phyloP scores from a whole-genome alignment of 92 coral and sea anemone species.

The Heteractis magnifica region DNA sequence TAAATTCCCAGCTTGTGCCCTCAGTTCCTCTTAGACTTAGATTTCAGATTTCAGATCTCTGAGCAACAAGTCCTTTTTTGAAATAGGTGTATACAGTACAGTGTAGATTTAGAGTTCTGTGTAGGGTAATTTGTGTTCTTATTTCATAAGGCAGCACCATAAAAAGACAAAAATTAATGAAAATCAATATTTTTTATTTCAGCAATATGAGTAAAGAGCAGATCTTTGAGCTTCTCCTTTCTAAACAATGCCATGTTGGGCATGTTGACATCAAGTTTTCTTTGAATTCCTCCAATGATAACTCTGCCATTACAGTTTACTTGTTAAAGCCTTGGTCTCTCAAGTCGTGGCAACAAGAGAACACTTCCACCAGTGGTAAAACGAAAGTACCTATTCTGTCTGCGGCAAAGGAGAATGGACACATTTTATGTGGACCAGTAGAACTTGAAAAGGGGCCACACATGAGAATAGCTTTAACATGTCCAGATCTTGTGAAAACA shows the following conservation, averaged over 20 bases:
- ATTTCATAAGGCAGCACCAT: no score
- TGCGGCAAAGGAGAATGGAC: slow-evolving; percentile 62
- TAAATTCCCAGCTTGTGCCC: no score
- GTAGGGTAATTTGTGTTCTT: no score
- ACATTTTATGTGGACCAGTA: slow-evolving; percentile 90
- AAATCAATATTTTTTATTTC: background rate
- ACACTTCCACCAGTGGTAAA: slow-evolving; percentile 19
- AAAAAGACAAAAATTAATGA: background rate
- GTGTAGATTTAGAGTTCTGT: no score
- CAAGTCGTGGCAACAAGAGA: slow-evolving; percentile 50
- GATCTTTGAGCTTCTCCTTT: slow-evolving; percentile 85
- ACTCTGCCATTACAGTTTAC: slow-evolving; percentile 49
- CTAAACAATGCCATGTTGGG: slow-evolving; percentile 90
- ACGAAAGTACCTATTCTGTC: slow-evolving; percentile 59
- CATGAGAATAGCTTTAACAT: slow-evolving; percentile 78
- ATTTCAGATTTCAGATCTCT: no score
- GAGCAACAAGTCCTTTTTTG: no score
- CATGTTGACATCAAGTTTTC: slow-evolving; percentile 95
- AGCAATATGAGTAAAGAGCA: slow-evolving; percentile 77
- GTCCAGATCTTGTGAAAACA: slow-evolving; percentile 81
- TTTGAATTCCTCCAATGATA: slow-evolving; percentile 58
- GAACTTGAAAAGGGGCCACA: slow-evolving; percentile 70
- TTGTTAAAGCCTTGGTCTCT: slow-evolving; percentile 61
- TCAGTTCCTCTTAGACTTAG: no score
- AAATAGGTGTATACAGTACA: no score